These are phyloP conservation scores for Drosophila guanche DNA, from an alignment of 1,140 invertebrate genomes.

Conservation along the genomic window DNA sequence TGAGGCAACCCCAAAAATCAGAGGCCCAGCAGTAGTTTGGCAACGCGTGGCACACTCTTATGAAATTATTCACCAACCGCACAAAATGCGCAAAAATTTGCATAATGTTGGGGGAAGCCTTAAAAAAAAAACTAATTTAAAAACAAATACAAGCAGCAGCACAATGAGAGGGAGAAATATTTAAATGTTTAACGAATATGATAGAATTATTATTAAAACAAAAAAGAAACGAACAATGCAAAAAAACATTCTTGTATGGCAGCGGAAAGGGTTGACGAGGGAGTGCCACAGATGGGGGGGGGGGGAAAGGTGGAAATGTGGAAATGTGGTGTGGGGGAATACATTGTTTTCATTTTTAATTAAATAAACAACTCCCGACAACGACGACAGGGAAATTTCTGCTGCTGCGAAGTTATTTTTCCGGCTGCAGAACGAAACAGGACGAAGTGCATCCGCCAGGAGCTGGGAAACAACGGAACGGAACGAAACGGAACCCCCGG, in stretches of 20 bases:
- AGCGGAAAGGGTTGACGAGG: constrained; percentile 1
- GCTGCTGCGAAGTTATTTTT: constrained; percentile 54
- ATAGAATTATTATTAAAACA: constrained; percentile 20
- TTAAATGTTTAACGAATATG: constrained; percentile 30
- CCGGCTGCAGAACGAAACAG: constrained; percentile 40
- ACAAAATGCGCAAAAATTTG: constrained; percentile 46
- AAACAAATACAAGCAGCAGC: constrained; percentile 1
- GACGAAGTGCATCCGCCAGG: constrained; percentile 50
- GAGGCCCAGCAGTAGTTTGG: no score
- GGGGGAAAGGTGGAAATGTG: no score
- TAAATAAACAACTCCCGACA: constrained; percentile 59
- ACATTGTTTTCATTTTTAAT: constrained; percentile 66
- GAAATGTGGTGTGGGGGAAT: background rate
- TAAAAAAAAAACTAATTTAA: constrained; percentile 22
- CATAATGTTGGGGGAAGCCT: constrained; percentile 27
- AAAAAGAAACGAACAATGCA: no score
- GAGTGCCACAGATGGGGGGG: background rate
- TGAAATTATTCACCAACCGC: constrained; percentile 51
- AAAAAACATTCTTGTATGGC: constrained; percentile 14
- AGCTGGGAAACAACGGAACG: constrained; percentile 12
- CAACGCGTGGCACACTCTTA: constrained; percentile 4
- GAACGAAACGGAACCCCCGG: background rate
- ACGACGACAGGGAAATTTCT: constrained; percentile 41
- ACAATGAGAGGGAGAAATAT: constrained; percentile 10
- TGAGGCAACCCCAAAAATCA: constrained; percentile 32